A percentile compares a stretch with the other conserved stretches of the same genome.
phyloP scores from a whole-genome alignment of 2,888 invertebrate species.

The Leptura quadrifasciata region DNA sequence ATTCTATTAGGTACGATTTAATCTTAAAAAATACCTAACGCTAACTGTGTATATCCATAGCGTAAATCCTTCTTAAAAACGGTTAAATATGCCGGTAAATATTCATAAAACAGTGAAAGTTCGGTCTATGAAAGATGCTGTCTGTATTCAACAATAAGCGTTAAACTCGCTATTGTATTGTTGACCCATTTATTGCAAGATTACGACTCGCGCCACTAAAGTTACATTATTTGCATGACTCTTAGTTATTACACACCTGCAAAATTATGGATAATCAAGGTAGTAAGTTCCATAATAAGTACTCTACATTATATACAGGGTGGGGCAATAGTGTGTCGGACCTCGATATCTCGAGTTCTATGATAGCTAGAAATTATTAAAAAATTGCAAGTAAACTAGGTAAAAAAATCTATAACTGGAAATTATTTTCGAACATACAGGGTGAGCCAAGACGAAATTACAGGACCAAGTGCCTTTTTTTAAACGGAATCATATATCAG shows the following conservation, averaged over 20 bases:
- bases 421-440: too few species aligned
- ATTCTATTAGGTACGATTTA: slow-evolving; percentile 11
- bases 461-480: too few species aligned
- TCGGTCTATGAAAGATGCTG: slow-evolving; percentile 30
- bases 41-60: slow-evolving; percentile 26
- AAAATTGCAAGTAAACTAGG: too few species aligned
- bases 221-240: slow-evolving; percentile 9
- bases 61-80: slow-evolving; percentile 25
- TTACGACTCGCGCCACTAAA: not conserved
- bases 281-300: slow-evolving; percentile 1
- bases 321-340: too few species aligned
- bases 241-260: slow-evolving; percentile 26
- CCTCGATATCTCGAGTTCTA: too few species aligned
- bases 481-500: too few species aligned
- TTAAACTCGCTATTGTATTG: slow-evolving; percentile 26
- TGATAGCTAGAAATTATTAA: too few species aligned
- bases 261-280: slow-evolving; percentile 8
- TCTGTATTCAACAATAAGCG: slow-evolving; percentile 26
- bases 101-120: slow-evolving; percentile 39
- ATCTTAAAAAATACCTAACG: slow-evolving; percentile 17
- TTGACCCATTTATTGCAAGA: slow-evolving; percentile 35
- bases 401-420: too few species aligned
- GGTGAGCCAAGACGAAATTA: too few species aligned
- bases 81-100: not conserved
- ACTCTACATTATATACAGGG: not conserved